Conservation (phyloP, 2,113 vertebrate species). For the Poecilia latipinna region DNA sequence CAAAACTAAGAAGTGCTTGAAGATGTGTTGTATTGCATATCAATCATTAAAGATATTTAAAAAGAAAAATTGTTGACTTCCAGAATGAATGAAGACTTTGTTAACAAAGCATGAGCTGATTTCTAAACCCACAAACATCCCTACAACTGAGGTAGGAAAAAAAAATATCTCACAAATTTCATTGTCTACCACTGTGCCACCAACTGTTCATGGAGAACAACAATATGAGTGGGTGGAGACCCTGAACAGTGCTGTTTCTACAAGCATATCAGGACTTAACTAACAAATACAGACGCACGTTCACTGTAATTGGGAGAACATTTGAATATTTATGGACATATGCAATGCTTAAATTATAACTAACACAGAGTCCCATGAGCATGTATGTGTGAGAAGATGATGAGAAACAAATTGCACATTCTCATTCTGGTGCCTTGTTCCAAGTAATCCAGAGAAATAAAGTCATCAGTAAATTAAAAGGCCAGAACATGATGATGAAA, state of each 20-base stretch:
- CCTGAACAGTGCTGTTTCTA: conserved; percentile 43
- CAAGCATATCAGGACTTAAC: conserved; percentile 38
- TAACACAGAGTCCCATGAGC: not conserved
- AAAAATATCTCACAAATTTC: conserved; percentile 22
- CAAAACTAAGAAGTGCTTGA: not conserved
- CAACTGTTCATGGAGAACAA: conserved; percentile 60
- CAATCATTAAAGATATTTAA: not conserved
- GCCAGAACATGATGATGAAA: conserved; percentile 42
- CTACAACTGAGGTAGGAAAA: conserved; percentile 44
- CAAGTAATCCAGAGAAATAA: conserved; percentile 42
- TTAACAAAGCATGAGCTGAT: conserved; percentile 27
- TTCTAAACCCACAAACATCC: conserved; percentile 31
- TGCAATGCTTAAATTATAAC: not conserved
- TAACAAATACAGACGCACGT: conserved; percentile 8
- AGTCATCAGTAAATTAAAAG: conserved; percentile 54
- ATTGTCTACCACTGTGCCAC: conserved; percentile 47
- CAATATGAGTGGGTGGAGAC: conserved; percentile 55
- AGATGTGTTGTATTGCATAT: not conserved
- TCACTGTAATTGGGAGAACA: not conserved
- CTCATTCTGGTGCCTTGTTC: conserved; percentile 8
- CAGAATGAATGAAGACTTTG: not conserved
- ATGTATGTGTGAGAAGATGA: not conserved
- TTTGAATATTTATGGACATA: conserved; percentile 17
- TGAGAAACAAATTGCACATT: not conserved
- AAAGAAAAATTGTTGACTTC: not conserved